phyloP scores from a whole-genome alignment of 1,140 invertebrate genomes.

The Drosophila arizonae region DNA sequence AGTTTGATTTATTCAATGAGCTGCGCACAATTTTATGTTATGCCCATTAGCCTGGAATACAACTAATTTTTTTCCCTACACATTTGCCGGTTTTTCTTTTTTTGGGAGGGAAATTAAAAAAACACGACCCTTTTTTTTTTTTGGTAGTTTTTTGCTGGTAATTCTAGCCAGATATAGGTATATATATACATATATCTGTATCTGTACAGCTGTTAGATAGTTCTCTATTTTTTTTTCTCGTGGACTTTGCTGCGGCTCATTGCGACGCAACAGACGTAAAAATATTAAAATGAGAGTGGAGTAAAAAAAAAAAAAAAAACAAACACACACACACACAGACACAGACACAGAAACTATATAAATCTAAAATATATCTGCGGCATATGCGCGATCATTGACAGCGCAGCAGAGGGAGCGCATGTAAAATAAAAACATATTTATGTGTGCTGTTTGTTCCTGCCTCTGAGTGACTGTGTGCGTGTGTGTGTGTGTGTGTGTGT shows the following conservation, averaged over 20 bases:
- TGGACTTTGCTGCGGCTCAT: constrained; percentile 75
- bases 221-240: constrained; percentile 22
- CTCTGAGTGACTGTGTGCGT: neutral
- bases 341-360: constrained; percentile 32
- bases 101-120: constrained; percentile 38
- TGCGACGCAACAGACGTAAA: constrained; percentile 82
- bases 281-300: constrained; percentile 47
- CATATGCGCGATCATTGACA: constrained; percentile 59
- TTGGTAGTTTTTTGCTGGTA: constrained; percentile 34
- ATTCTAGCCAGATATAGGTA: constrained; percentile 14
- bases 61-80: constrained; percentile 1
- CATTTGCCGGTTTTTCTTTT: neutral
- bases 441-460: constrained; percentile 43
- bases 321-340: neutral
- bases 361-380: constrained; percentile 69
- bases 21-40: constrained; percentile 69
- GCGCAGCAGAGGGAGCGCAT: constrained; percentile 21
- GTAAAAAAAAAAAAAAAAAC: constrained; percentile 7
- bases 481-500: constrained; percentile 21
- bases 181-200: neutral
- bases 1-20: constrained; percentile 82
- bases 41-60: constrained; percentile 44
- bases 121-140: constrained; percentile 50
- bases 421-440: constrained; percentile 74
- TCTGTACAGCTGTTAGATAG: constrained; percentile 54